Evolutionary conservation across 2,888 invertebrate species (phyloP).

Genomic region (Tetragnatha montana): DNA sequence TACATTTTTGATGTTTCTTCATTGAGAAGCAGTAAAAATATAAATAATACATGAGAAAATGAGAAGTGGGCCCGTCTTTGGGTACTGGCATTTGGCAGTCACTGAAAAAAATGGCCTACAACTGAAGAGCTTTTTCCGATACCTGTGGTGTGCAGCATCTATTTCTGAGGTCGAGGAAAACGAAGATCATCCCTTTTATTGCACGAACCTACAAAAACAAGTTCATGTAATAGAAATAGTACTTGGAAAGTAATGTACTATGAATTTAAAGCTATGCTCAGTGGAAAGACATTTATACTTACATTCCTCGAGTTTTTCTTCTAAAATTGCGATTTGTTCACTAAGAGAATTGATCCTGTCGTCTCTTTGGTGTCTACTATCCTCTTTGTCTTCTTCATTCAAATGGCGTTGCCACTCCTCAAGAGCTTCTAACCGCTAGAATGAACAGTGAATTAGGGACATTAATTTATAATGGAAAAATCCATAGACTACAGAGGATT

Average conservation of each 20-base stretch:
- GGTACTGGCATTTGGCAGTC: background rate
- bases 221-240: background rate
- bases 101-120: background rate
- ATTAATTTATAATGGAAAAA: no score
- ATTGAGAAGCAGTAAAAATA: background rate
- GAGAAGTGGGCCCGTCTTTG: background rate
- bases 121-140: background rate
- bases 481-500: no score
- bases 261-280: background rate
- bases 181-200: constrained; percentile 5
- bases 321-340: constrained; percentile 63
- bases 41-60: background rate
- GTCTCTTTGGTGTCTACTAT: constrained; percentile 34
- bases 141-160: background rate
- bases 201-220: constrained; percentile 30
- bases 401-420: constrained; percentile 35
- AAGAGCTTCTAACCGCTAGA: constrained; percentile 36
- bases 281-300: background rate
- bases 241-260: background rate
- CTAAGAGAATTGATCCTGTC: constrained; percentile 66
- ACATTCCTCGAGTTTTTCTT: constrained; percentile 60
- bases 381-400: background rate
- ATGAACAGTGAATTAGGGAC: background rate
- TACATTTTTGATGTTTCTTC: background rate
- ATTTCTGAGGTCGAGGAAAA: constrained; percentile 26